Evolutionary conservation across 2,888 invertebrate genomes (phyloP).

Genomic region (Cetonia aurata): DNA sequence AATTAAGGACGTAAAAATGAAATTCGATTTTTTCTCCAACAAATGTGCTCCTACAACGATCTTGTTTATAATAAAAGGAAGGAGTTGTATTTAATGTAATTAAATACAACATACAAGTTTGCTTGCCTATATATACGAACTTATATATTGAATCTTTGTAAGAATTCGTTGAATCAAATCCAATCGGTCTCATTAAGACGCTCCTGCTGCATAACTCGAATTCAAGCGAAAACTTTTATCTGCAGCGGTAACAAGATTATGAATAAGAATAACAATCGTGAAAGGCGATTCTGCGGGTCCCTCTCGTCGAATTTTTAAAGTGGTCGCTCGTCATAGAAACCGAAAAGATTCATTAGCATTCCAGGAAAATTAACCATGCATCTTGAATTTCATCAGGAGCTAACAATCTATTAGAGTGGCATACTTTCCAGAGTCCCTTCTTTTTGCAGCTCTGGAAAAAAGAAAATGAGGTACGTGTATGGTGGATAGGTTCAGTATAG

Average conservation of each 20-base stretch:
- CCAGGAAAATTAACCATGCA: slow-evolving; percentile 49
- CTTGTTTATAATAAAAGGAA: too few relatives aligned
- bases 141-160: too few relatives aligned
- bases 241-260: slow-evolving; percentile 5
- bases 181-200: slow-evolving; percentile 5
- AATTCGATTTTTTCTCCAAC: not conserved
- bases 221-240: not conserved
- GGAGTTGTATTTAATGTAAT: too few relatives aligned
- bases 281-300: slow-evolving; percentile 22
- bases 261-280: slow-evolving; percentile 15
- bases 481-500: not conserved
- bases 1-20: slow-evolving; percentile 13
- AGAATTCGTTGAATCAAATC: not conserved
- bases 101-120: too few relatives aligned
- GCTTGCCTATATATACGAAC: too few relatives aligned
- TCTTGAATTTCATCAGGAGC: slow-evolving; percentile 53
- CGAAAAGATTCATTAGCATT: slow-evolving; percentile 48
- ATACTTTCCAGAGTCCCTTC: slow-evolving; percentile 39
- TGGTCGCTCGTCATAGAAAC: slow-evolving; percentile 7
- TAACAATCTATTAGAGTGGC: slow-evolving; percentile 54
- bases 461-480: slow-evolving; percentile 20
- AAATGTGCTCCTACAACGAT: too few relatives aligned
- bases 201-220: not conserved
- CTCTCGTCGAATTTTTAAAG: slow-evolving; percentile 27
- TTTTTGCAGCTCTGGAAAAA: slow-evolving; percentile 5